Evolutionary conservation across 2,113 vertebrate species (phyloP).

Genomic region (Indicator indicator): DNA sequence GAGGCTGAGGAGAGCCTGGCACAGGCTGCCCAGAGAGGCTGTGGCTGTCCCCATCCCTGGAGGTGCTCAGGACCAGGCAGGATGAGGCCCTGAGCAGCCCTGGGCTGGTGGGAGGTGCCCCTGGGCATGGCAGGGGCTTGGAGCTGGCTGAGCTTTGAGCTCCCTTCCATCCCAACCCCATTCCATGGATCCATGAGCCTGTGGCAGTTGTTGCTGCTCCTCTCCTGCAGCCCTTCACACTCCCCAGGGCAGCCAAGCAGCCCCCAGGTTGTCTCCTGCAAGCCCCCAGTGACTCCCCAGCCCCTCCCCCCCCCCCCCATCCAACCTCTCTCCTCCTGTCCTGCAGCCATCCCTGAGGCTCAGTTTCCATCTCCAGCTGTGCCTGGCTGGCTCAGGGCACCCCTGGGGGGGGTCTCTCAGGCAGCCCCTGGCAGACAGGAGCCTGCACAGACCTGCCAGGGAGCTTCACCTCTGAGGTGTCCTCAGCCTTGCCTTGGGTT

Average conservation of each 20-base stretch:
- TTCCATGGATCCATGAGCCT: too few species aligned
- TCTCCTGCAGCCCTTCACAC: not conserved
- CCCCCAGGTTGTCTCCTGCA: not conserved
- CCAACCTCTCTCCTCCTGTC: not conserved
- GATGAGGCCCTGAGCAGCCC: too few species aligned
- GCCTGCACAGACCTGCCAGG: not conserved
- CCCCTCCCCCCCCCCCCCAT: not conserved
- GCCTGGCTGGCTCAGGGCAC: not conserved
- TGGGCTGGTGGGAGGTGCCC: too few species aligned
- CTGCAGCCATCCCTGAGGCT: not conserved
- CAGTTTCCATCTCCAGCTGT: not conserved
- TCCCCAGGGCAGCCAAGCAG: not conserved
- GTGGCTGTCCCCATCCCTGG: too few species aligned
- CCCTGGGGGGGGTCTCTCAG: not conserved
- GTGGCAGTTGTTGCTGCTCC: too few species aligned
- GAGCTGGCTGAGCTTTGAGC: too few species aligned
- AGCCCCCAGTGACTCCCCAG: not conserved
- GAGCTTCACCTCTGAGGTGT: not conserved
- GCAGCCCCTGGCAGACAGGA: not conserved
- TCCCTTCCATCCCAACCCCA: too few species aligned
- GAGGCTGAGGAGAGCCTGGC: too few species aligned
- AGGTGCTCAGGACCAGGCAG: too few species aligned
- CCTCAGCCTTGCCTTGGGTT: not conserved
- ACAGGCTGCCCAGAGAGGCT: too few species aligned
- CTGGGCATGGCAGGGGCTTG: too few species aligned